A percentile compares a stretch with the other conserved stretches of the same genome.
phyloP scores from a whole-genome alignment of 2,888 invertebrate genomes.

The Mellilla xanthometata region DNA sequence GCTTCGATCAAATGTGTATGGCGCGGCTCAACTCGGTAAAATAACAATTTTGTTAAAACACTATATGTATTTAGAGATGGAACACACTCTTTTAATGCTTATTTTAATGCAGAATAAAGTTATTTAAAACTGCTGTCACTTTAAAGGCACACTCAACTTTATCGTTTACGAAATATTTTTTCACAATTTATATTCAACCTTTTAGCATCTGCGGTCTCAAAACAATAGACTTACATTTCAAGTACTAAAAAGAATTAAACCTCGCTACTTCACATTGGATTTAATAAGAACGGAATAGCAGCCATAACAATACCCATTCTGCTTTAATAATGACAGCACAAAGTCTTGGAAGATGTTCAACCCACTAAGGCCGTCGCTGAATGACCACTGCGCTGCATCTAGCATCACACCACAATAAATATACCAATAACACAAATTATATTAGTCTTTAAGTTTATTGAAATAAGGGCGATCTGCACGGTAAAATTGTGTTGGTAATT shows the following conservation, averaged over 20 bases:
- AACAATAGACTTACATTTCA: too few species aligned
- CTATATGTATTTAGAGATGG: too few species aligned
- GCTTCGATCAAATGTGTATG: too few species aligned
- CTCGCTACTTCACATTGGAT: constrained; percentile 24
- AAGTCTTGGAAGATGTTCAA: constrained; percentile 68
- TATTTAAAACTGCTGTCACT: too few species aligned
- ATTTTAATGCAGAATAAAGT: too few species aligned
- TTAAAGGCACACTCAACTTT: too few species aligned
- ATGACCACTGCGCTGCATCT: constrained; percentile 66
- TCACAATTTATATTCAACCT: too few species aligned
- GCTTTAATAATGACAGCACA: constrained; percentile 66
- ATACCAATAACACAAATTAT: constrained; percentile 15
- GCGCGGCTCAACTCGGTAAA: too few species aligned
- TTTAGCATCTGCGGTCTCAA: too few species aligned
- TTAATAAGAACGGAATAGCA: constrained; percentile 56
- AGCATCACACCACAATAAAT: constrained; percentile 36
- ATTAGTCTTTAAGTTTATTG: constrained; percentile 31
- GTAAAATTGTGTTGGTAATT: constrained; percentile 42
- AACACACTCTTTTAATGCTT: too few species aligned
- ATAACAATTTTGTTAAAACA: too few species aligned
- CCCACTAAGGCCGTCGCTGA: constrained; percentile 54
- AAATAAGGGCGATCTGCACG: constrained; percentile 25
- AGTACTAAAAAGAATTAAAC: constrained; percentile 10
- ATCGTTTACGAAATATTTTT: too few species aligned
- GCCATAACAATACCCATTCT: constrained; percentile 65